Evolutionary conservation across 2,888 invertebrate species (phyloP), one percentile per base, ranked within the genome.

Genomic region (Pimpla rufipes): DNA sequence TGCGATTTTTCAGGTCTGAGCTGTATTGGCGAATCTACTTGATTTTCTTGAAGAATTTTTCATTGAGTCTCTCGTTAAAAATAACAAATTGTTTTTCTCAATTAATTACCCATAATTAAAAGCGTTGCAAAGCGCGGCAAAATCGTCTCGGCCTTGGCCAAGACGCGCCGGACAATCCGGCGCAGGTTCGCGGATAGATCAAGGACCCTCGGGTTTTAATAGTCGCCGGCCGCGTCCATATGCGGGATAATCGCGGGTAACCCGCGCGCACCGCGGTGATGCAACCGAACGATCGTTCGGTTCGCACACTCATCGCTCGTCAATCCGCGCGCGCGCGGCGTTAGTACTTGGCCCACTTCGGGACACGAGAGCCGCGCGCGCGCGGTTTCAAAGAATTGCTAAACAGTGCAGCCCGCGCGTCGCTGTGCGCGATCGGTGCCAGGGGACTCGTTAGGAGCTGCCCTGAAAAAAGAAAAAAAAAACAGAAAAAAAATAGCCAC

Each of bases 271-370:
- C 57, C 59, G 81, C 64, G 70, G 81, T 89, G 89, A 88, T 88
- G 90, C 87, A 91, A 90, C 73, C 64, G 45, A n/a, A n/a, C 73
- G 67, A 64, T 76, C 40, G 52, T 74, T 73, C 18, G 50, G 52
- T 83, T 37, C 52, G 85, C 84, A 88, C 88, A 90, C 89, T 91
- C 91, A 90, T 90, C 90, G 90, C 84, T 89, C 87, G 88, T 88
- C 90, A 85, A 88, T 91, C 88, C 86, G 81, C 70, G 66, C 84
- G 57, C 29, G 29, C 29, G 29, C 3, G 3, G 29, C 29, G 29
- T 29, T 29, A 92, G 91, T 92, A 92, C 93, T 93, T 93, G 93
- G 93, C 93, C 92, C 92, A 92, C 89, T 91, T 92, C 78, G 86
- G 81, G 85, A 71, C 80, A 73, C 74, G 74, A 70, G 77, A 62